These are phyloP conservation scores for Polia nebulosa DNA, from an alignment of 2,888 invertebrate genomes.

Conservation along the genomic window DNA sequence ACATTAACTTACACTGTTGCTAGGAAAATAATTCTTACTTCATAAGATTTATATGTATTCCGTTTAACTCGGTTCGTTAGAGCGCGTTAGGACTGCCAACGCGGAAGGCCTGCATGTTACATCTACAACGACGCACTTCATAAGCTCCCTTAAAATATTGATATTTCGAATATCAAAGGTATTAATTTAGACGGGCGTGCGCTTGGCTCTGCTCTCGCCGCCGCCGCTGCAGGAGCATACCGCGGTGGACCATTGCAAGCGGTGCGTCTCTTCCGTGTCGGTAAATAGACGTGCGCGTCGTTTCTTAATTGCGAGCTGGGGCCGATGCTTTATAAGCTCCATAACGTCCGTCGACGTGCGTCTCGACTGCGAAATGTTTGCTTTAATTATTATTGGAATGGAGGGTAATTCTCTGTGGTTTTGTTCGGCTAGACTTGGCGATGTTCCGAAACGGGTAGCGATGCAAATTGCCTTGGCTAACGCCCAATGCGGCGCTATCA, in stretches of 20 bases:
- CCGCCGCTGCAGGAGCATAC: conserved; percentile 75
- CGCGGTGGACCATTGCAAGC: conserved; percentile 88
- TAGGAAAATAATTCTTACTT: conserved; percentile 51
- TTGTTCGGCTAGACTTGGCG: conserved; percentile 91
- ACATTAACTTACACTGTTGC: conserved; percentile 51
- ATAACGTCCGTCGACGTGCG: conserved; percentile 88
- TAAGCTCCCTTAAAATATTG: conserved; percentile 89
- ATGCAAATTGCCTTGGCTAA: conserved; percentile 91
- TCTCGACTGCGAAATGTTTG: conserved; percentile 90
- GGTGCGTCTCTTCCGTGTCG: conserved; percentile 89
- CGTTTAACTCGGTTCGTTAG: conserved; percentile 80
- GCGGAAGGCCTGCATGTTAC: conserved; percentile 83
- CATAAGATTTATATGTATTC: conserved; percentile 73
- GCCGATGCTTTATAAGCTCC: conserved; percentile 90
- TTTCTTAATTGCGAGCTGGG: conserved; percentile 89
- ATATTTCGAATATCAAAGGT: conserved; percentile 90
- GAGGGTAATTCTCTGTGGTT: conserved; percentile 91
- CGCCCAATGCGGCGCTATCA: conserved; percentile 90
- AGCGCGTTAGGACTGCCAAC: conserved; percentile 81
- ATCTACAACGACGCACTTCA: conserved; percentile 83
- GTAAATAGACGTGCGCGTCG: conserved; percentile 89
- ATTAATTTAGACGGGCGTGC: conserved; percentile 86
- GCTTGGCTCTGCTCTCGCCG: conserved; percentile 79
- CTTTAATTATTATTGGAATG: conserved; percentile 91
- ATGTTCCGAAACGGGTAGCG: conserved; percentile 91